Conservation (phyloP, 2,797 vertebrate genomes). For the Apogon talboti region DNA sequence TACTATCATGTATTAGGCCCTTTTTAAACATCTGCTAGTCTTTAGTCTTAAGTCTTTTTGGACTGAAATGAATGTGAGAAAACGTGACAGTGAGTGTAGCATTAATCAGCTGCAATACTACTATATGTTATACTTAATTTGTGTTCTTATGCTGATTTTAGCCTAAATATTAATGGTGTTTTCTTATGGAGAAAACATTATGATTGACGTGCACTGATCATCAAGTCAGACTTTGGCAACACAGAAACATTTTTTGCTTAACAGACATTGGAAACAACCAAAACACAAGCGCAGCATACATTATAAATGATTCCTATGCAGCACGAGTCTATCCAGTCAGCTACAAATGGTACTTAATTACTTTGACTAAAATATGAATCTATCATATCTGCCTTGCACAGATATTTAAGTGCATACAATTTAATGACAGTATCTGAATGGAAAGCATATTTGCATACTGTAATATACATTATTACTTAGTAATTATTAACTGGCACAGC, state of each 20-base stretch:
- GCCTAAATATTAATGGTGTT: no score
- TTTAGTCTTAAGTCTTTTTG: no score
- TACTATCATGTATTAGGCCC: no score
- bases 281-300: neutral
- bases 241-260: neutral
- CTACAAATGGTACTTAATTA: conserved; percentile 53
- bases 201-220: no score
- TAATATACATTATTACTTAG: conserved; percentile 70
- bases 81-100: no score
- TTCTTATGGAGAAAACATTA: no score
- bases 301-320: conserved; percentile 38
- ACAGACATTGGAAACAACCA: conserved; percentile 9
- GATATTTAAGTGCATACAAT: conserved; percentile 56
- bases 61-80: no score
- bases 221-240: neutral
- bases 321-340: conserved; percentile 40
- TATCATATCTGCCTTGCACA: conserved; percentile 59
- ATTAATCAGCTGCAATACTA: no score
- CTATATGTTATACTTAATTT: no score
- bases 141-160: no score
- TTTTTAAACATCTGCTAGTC: no score
- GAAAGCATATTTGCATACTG: conserved; percentile 61
- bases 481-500: conserved; percentile 68
- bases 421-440: conserved; percentile 57
- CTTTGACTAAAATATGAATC: conserved; percentile 62